Conservation (phyloP, 2,113 vertebrate species). For the Glaucomys volans region DNA sequence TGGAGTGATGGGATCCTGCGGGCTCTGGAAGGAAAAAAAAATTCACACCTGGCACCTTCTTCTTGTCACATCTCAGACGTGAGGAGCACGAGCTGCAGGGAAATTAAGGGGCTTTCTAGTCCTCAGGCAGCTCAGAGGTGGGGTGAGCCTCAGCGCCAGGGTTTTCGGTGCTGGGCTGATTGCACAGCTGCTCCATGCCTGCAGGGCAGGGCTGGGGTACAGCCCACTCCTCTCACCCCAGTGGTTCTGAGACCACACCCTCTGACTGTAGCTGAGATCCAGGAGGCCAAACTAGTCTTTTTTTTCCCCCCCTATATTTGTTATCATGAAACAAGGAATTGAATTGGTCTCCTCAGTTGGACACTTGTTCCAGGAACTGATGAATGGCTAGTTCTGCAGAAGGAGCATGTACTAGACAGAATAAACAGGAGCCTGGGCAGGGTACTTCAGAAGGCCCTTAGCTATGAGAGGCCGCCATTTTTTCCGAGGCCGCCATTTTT, state of each 20-base stretch:
- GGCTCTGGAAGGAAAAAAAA: background rate
- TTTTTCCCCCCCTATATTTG: no score
- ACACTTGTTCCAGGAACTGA: background rate
- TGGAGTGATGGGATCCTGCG: accelerated
- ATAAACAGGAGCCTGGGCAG: background rate
- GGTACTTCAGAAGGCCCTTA: background rate
- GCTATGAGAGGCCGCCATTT: background rate
- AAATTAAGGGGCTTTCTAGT: background rate
- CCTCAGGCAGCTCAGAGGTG: no score
- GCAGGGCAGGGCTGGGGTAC: background rate
- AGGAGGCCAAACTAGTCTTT: background rate
- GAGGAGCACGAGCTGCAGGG: background rate
- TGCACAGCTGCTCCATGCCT: background rate
- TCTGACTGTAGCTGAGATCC: background rate
- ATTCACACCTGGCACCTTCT: background rate
- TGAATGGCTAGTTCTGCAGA: background rate
- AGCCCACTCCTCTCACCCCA: background rate
- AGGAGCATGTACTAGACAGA: background rate
- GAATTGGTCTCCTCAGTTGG: background rate
- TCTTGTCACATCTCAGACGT: background rate
- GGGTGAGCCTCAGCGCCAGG: accelerated
- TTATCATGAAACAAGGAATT: background rate
- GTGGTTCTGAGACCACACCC: background rate
- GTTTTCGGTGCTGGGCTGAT: background rate
- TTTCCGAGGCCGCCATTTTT: background rate